Evolutionary conservation across 2,113 vertebrate species (phyloP), one percentile per base, ranked within the genome.

Genomic region (Puma concolor): DNA sequence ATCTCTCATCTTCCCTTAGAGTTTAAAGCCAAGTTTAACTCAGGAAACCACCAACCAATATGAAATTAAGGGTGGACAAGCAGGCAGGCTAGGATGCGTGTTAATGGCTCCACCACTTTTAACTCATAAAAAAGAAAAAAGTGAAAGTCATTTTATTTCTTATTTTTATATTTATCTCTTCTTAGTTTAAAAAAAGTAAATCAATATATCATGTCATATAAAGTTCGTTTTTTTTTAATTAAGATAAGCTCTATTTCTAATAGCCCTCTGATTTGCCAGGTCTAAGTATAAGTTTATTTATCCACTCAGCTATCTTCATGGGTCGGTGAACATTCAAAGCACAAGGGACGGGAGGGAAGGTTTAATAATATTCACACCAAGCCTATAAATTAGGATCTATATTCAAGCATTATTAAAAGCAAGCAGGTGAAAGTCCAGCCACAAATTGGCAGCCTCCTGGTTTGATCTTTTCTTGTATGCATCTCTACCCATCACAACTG

Each of bases 231-330:
- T 29, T 54, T n/a, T 72, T n/a, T 19, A 83, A 83, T 95, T 33
- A 91, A 92, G 33, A 80, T 87, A 50, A 60, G 21, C 77, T 95
- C 38, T 17, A 17, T 67, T 96, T 98, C 52, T 84, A 88, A 54
- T 90, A 92, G 89, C 25, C 11, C 4, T 67, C 77, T 88, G 31
- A 91, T 67, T 88, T 91, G 11, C 52, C 80, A 87, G 14, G 25
- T 72, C 83, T 72, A 89, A 54, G 17, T 79, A 5, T 50, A 63
- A 82, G 29, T 84, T 82, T 94, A 91, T 84, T 83, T 85, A 96
- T 48, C 25, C 41, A 60, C 31, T 92, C 33, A 41, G 29, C 80
- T 85, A 4, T 97, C 90, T 94, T 92, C 50, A 96, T 57, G 97
- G 81, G 60, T 96, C 95, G 57, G 57, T 23, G 74, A 95, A 29